Conservation (phyloP, 2,888 invertebrate species). For the Xestobium rufovillosum region DNA sequence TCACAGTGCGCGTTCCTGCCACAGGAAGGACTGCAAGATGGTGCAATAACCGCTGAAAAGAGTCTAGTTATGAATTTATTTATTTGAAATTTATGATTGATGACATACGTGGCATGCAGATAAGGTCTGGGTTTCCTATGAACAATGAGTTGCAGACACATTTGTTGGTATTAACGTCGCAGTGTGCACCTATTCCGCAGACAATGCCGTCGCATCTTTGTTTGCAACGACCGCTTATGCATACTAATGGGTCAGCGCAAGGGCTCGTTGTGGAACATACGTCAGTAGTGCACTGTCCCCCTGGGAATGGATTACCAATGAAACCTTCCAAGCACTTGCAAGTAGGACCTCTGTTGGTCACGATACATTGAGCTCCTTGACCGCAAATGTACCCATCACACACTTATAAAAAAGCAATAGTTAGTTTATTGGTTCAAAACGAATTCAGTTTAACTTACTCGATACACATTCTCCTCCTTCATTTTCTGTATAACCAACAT, state of each 20-base stretch:
- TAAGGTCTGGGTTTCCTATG: conserved; percentile 79
- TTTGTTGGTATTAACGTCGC: conserved; percentile 70
- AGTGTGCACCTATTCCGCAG: conserved; percentile 83
- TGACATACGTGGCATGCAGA: conserved; percentile 86
- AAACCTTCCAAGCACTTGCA: conserved; percentile 83
- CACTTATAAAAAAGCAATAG: neutral
- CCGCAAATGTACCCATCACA: conserved; percentile 74
- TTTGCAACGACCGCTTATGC: conserved; percentile 82
- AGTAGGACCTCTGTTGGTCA: conserved; percentile 75
- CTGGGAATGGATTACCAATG: conserved; percentile 86
- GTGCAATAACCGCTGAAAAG: conserved; percentile 63
- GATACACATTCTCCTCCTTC: conserved; percentile 77
- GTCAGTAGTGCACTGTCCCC: conserved; percentile 76
- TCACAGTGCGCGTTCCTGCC: conserved; percentile 81
- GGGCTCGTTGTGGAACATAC: conserved; percentile 70
- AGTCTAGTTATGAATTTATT: conserved; percentile 4
- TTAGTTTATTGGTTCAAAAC: no score
- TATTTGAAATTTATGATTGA: neutral
- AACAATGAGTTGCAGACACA: conserved; percentile 84
- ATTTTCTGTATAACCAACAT: conserved; percentile 72
- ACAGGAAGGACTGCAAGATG: conserved; percentile 72
- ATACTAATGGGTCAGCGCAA: conserved; percentile 71
- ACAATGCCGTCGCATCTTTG: conserved; percentile 80
- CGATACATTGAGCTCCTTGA: conserved; percentile 76
- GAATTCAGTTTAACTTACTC: conserved; percentile 46